These are phyloP conservation scores for Podarcis muralis DNA, from an alignment of 2,113 vertebrate genomes.

Conservation along the genomic window DNA sequence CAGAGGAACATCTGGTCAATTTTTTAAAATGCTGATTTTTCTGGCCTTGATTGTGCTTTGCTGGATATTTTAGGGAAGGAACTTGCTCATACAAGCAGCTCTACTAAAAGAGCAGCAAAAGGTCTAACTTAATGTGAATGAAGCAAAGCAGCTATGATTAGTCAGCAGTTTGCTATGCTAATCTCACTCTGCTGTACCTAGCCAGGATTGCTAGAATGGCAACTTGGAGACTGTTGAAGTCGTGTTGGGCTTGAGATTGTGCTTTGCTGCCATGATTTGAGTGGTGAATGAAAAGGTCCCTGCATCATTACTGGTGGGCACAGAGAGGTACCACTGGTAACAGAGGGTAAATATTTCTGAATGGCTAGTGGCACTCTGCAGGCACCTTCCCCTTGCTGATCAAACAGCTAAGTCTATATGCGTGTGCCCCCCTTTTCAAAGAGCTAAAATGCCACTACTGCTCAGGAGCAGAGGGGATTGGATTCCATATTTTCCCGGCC, in stretches of 20 bases:
- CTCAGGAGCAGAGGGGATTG: neutral
- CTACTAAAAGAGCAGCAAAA: slow-evolving; percentile 12
- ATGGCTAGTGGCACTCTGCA: neutral
- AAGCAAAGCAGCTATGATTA: neutral
- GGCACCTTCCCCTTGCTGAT: neutral
- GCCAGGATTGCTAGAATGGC: neutral
- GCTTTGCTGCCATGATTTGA: neutral
- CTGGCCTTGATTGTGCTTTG: neutral
- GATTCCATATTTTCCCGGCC: neutral
- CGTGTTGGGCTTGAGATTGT: neutral
- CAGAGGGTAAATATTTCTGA: neutral
- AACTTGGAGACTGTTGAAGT: neutral
- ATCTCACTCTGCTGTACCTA: fast-evolving
- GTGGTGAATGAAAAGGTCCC: neutral
- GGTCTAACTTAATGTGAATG: neutral
- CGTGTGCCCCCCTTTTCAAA: neutral
- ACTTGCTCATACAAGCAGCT: neutral
- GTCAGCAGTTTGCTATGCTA: neutral
- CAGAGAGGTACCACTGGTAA: neutral
- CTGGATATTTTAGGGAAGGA: neutral
- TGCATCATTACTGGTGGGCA: neutral
- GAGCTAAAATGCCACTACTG: neutral
- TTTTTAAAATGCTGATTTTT: neutral
- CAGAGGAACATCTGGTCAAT: neutral
- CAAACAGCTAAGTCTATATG: neutral